These are phyloP conservation scores for Trilocha varians DNA, from an alignment of 2,888 invertebrate species.

Conservation along the genomic window DNA sequence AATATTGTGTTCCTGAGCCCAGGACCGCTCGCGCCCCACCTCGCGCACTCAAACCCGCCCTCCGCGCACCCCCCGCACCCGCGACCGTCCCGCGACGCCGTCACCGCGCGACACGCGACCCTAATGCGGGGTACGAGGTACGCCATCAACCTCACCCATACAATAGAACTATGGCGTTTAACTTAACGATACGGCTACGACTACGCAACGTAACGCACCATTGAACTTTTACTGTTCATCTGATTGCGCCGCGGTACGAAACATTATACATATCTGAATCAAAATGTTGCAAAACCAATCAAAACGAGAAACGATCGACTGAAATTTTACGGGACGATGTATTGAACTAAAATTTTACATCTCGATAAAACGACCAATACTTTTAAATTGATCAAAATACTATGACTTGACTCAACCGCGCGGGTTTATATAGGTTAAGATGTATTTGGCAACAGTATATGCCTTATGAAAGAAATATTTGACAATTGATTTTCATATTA, in stretches of 20 bases:
- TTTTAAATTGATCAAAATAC: no score
- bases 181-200: neutral
- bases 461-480: no score
- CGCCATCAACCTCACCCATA: constrained; percentile 5
- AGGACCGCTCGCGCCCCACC: constrained; percentile 37
- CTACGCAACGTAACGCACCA: constrained; percentile 12
- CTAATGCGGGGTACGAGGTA: constrained; percentile 12
- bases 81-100: no score
- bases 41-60: constrained; percentile 51
- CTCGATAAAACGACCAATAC: no score
- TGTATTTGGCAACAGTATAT: no score
- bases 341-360: no score
- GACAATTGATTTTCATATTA: no score
- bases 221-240: constrained; percentile 24
- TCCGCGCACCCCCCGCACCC: constrained; percentile 26
- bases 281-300: neutral
- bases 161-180: neutral
- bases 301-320: neutral
- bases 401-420: no score
- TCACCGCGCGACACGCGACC: constrained; percentile 7
- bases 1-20: constrained; percentile 73
- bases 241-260: neutral
- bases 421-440: no score
- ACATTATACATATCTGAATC: neutral
- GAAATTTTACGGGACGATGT: no score